These are phyloP conservation scores for Paracyclopina nana DNA, from an alignment of 1,140 invertebrate species.

Conservation along the genomic window DNA sequence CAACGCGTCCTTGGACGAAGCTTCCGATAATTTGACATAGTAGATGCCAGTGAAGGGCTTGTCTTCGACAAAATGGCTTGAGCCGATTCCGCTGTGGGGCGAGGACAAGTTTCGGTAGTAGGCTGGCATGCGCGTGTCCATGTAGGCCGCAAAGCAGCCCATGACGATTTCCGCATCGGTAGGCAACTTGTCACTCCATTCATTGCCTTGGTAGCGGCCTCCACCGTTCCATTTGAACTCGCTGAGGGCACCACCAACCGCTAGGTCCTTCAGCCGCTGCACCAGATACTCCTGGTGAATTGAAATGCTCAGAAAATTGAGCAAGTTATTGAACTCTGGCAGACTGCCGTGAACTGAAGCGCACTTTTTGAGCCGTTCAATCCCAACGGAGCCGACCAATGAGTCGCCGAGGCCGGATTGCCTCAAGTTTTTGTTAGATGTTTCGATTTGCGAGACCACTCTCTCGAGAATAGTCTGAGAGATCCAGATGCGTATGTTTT, in stretches of 20 bases:
- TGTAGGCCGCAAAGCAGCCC: conserved; percentile 1
- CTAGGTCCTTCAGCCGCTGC: conserved; percentile 5
- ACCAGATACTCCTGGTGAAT: conserved; percentile 14
- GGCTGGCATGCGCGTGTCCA: conserved; percentile 3
- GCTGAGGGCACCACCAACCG: neutral
- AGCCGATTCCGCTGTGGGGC: neutral
- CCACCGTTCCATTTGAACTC: conserved; percentile 9
- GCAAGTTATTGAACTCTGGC: neutral
- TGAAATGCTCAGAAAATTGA: conserved; percentile 9
- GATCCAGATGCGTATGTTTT: conserved; percentile 15
- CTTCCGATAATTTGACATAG: conserved; percentile 5
- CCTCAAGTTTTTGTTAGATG: conserved; percentile 1
- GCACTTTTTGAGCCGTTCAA: conserved; percentile 9
- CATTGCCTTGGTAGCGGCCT: neutral
- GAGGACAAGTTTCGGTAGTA: neutral
- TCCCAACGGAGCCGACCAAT: neutral
- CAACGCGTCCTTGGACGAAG: neutral
- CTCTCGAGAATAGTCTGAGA: conserved; percentile 4
- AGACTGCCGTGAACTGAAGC: neutral
- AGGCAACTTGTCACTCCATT: conserved; percentile 11
- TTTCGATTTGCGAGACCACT: conserved; percentile 9
- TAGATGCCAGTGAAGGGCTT: conserved; percentile 4
- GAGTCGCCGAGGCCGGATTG: conserved; percentile 3
- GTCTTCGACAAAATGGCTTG: too few relatives aligned
- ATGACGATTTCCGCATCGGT: conserved; percentile 13